phyloP scores from a whole-genome alignment of 2,113 vertebrate species.

The Terrapene triunguis region DNA sequence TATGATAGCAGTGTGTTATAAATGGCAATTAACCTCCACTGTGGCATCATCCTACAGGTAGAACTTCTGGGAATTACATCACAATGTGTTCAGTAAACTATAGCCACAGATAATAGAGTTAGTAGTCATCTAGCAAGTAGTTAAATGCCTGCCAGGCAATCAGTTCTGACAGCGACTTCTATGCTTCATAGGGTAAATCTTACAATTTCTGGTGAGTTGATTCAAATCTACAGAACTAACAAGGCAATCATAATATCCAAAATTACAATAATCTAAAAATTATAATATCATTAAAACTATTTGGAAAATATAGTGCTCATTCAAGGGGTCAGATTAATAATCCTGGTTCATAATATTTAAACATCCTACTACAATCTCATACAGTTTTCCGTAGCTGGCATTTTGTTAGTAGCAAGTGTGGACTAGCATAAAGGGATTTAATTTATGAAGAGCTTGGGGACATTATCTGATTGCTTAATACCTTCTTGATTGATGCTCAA shows the following conservation, averaged over 20 bases:
- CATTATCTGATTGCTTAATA: conserved; percentile 61
- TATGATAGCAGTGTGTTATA: not conserved
- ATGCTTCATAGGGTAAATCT: not conserved
- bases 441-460: conserved; percentile 42
- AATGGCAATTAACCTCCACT: not conserved
- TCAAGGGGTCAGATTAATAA: not conserved
- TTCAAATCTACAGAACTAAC: not conserved
- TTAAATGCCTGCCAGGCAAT: not conserved
- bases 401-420: conserved; percentile 53
- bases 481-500: conserved; percentile 40
- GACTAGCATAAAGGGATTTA: conserved; percentile 30
- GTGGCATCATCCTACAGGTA: not conserved
- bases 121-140: not conserved
- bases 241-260: not conserved
- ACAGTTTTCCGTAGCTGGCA: conserved; percentile 16
- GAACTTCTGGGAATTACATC: not conserved
- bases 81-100: not conserved
- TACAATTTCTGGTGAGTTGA: not conserved
- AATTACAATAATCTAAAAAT: not conserved
- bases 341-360: not conserved
- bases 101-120: not conserved
- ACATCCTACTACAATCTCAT: not conserved
- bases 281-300: not conserved
- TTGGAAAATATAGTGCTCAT: not conserved
- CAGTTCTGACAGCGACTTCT: not conserved